A percentile compares a stretch with the other conserved stretches of the same genome.
These are phyloP conservation scores for Dromaius novaehollandiae DNA, from an alignment of 2,113 vertebrate genomes.

Conservation along the genomic window DNA sequence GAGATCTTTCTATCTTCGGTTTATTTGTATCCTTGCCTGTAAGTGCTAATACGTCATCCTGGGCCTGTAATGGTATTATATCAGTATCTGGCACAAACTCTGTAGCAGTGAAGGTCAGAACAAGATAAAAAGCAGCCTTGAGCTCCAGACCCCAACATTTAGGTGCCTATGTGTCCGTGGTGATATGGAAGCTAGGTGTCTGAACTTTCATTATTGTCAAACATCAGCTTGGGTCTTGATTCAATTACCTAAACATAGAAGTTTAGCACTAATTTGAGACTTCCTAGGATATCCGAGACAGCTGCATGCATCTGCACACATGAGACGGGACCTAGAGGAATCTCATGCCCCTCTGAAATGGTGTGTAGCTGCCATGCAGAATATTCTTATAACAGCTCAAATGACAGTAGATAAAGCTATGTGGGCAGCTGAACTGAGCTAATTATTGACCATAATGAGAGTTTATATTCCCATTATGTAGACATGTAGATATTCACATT, in stretches of 20 bases:
- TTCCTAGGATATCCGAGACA: neutral
- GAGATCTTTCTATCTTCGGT: neutral
- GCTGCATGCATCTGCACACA: neutral
- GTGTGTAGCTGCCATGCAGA: neutral
- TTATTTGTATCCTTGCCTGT: neutral
- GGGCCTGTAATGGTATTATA: neutral
- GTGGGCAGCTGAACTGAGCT: neutral
- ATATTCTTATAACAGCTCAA: neutral
- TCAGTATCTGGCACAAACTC: neutral
- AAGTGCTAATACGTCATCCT: neutral
- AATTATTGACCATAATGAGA: neutral
- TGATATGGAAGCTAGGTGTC: neutral
- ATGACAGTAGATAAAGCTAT: neutral
- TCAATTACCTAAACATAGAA: neutral
- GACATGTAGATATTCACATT: accelerated
- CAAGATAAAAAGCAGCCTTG: neutral
- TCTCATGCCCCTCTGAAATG: neutral
- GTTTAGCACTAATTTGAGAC: neutral
- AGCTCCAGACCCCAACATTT: neutral
- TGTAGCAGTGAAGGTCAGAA: neutral
- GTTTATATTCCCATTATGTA: neutral
- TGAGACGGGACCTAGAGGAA: neutral
- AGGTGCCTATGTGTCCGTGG: neutral
- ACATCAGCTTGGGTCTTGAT: neutral
- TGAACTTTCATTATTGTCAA: neutral